phyloP scores from a whole-genome alignment of 2,888 invertebrate species.

The Polyommatus icarus region DNA sequence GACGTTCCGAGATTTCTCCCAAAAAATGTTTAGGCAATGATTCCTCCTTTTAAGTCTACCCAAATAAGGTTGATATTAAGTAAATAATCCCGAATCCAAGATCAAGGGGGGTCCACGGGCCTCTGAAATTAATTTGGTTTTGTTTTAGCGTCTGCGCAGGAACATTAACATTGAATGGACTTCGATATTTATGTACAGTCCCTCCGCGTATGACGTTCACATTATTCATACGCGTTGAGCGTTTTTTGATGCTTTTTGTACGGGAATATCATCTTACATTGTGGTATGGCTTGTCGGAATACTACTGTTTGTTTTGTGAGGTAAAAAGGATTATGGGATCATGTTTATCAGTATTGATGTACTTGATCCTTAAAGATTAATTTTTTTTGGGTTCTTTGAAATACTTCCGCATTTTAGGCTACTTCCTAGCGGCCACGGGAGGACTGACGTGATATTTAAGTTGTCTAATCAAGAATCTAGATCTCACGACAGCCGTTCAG shows the following conservation, averaged over 20 bases:
- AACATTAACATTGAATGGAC: slow-evolving; percentile 79
- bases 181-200: slow-evolving; percentile 78
- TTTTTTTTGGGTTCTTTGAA: neutral
- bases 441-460: neutral
- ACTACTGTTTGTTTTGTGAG: neutral
- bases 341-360: neutral
- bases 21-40: neutral
- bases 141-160: slow-evolving; percentile 77
- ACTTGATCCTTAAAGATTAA: neutral
- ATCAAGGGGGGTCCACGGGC: slow-evolving; percentile 76
- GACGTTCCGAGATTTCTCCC: no score
- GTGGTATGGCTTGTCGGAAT: neutral
- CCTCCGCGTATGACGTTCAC: slow-evolving; percentile 73
- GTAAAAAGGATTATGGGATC: neutral
- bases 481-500: neutral
- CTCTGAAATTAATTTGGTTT: slow-evolving; percentile 79
- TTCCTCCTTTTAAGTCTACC: neutral
- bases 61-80: neutral
- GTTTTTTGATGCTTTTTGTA: slow-evolving; percentile 34
- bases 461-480: neutral
- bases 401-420: neutral
- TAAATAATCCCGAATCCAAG: slow-evolving; percentile 53
- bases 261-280: neutral
- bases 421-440: no score
- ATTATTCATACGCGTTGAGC: slow-evolving; percentile 76